Evolutionary conservation across 2,888 invertebrate genomes (phyloP), one percentile per base, ranked within the genome.

Genomic region (Pollenia labialis): DNA sequence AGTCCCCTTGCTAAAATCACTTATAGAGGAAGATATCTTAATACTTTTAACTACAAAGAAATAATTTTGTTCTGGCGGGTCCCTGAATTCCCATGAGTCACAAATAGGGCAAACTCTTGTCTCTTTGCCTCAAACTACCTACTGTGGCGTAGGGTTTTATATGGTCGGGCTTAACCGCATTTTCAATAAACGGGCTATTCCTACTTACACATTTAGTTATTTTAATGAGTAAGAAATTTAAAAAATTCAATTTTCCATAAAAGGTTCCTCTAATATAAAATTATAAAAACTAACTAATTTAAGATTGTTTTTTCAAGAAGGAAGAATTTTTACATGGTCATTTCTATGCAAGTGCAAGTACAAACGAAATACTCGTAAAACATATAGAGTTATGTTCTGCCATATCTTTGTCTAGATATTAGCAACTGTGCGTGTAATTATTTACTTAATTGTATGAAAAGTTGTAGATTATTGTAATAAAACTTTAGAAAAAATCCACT

Each of bases 401-500:
- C 8, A 14, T 48, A 66, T 50, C 48, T 3, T 42, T 40, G 42
- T 60, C 7, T 32, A 32, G 32, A 6, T 23, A 32, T 23, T 40
- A 14, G 18, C 4, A 14, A 48, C 14, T 66, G 18, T 32, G 12
- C 64, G 14, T 66, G 76, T n/a, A 64, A 52, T 64, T 64, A n/a
- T 76, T 76, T 16, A 44, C 54, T 44, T 64, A 48, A 48, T 60
- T 58, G 48, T 32, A 40, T 75, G 44, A 54, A 46, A 32, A 54
- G 10, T 64, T 54, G 23, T 75, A 46, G n/a, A 16, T 54, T 42
- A 64, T 66, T 66, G 12, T 46, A 46, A 46, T 14, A 23, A 48
- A 56, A 77, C 54, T 12, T 32, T 56, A 32, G 48, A 56, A 44
- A 54, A 76, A 64, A 64, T 54, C 42, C 42, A 44, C 23, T 76